These are phyloP conservation scores for Sula dactylatra DNA, from an alignment of 2,113 vertebrate genomes.

Conservation along the genomic window DNA sequence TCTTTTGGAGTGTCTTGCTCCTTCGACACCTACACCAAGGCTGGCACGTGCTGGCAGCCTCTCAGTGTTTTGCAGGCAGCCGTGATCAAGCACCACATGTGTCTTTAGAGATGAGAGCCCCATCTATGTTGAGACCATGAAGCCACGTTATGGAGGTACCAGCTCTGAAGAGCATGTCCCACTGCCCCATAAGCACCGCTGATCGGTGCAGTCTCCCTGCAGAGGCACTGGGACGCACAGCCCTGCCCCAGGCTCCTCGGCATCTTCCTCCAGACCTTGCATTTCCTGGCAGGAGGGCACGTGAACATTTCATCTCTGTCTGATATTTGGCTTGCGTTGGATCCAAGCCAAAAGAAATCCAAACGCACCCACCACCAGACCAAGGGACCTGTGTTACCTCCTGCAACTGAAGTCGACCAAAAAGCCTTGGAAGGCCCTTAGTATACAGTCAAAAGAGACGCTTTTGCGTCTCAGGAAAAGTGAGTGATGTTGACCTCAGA, in stretches of 20 bases:
- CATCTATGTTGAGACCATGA: rapidly evolving
- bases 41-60: neutral
- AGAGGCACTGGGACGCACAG: neutral
- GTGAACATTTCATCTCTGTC: neutral
- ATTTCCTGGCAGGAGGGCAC: neutral
- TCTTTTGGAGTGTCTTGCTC: neutral
- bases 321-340: neutral
- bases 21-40: neutral
- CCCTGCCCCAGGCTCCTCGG: neutral
- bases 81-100: neutral
- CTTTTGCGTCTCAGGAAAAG: neutral
- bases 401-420: neutral
- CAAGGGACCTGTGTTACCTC: neutral
- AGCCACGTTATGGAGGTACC: neutral
- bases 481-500: neutral
- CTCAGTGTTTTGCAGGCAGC: neutral
- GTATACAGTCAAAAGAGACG: neutral
- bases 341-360: neutral
- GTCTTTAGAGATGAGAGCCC: neutral
- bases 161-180: neutral
- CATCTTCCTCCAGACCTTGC: neutral
- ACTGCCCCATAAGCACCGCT: rapidly evolving
- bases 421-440: neutral
- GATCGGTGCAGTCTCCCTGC: rapidly evolving
- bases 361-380: neutral